These are phyloP conservation scores for Oryzias woworae DNA, from an alignment of 2,113 vertebrate species.

Conservation along the genomic window DNA sequence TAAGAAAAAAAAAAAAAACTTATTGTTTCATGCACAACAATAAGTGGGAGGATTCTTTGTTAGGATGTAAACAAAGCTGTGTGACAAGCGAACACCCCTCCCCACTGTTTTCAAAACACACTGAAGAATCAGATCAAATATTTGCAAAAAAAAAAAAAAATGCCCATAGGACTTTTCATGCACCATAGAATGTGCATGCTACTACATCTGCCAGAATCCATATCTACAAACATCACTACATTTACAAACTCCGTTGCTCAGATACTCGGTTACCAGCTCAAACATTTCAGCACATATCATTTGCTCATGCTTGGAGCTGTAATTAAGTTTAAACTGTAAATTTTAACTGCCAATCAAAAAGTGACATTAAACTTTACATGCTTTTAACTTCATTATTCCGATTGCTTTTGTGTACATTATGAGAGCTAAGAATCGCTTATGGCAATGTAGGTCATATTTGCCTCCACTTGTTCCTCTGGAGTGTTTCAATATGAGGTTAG, in stretches of 20 bases:
- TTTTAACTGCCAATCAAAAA: neutral
- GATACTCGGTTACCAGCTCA: conserved; percentile 19
- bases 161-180: conserved; percentile 29
- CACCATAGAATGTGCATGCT: conserved; percentile 21
- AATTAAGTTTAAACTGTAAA: conserved; percentile 10
- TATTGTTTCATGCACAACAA: conserved; percentile 33
- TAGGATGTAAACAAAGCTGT: conserved; percentile 58
- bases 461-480: conserved; percentile 60
- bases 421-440: conserved; percentile 55
- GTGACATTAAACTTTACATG: neutral
- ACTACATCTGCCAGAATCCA: conserved; percentile 1
- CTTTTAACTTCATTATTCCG: conserved; percentile 15
- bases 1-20: conserved; percentile 13
- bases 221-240: conserved; percentile 25
- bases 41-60: conserved; percentile 63
- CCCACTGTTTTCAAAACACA: conserved; percentile 39
- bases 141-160: conserved; percentile 58
- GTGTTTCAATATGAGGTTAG: conserved; percentile 55
- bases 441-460: conserved; percentile 76
- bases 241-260: conserved; percentile 22
- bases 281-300: conserved; percentile 2
- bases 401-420: conserved; percentile 28
- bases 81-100: conserved; percentile 48
- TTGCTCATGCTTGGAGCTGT: neutral
- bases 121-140: conserved; percentile 58